Base-by-base conservation (phyloP, 2,888 invertebrate species). In the Luperina nickerlii region DNA sequence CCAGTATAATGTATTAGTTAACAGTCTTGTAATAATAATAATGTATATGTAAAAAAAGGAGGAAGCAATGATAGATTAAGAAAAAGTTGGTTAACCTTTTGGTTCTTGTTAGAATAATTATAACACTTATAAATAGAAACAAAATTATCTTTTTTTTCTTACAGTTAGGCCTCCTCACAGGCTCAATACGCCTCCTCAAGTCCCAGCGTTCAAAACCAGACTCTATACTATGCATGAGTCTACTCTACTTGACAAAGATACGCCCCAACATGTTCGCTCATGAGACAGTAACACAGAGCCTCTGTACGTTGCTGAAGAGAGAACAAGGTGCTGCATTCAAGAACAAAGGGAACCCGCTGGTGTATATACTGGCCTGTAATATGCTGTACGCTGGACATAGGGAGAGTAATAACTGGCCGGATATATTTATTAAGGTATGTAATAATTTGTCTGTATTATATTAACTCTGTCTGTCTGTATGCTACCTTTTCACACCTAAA, bases 361-460 rank as follows among this genome's bases (percentile, higher is more conserved):
- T 98, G 65, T 98, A 98, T 87, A 98, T 99, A 51, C 94, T 99
- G 68, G 98, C 98, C 8, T 98, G 99, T 82, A 99, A 99, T 95
- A 97, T 99, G 90, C 95, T 99, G 75, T 97, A 98, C 92, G 97
- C 98, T 87, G 98, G 98, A 0, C 99, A 98, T 93, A 97, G 97
- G 71, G 99, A 99, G 65, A 98, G 98, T 88, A 98, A 97, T 83
- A 98, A 98, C 89, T 99, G 99, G 99, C 99, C 99, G 0, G 99
- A 99, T 92, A 97, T 98, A 77, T 99, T 99, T 96, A 97, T 99
- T 2, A 99, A 98, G 97, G 98, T 98, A 92, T 9, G 78, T 51
- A 20, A 15, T 72, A 0, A 63, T 42, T 72, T 63, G 20, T 11
- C 11, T 45, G 11, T 27, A 45, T 20, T 45, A 32, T 1, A 32